phyloP scores from a whole-genome alignment of 2,888 invertebrate species.

The Furcula furcula region DNA sequence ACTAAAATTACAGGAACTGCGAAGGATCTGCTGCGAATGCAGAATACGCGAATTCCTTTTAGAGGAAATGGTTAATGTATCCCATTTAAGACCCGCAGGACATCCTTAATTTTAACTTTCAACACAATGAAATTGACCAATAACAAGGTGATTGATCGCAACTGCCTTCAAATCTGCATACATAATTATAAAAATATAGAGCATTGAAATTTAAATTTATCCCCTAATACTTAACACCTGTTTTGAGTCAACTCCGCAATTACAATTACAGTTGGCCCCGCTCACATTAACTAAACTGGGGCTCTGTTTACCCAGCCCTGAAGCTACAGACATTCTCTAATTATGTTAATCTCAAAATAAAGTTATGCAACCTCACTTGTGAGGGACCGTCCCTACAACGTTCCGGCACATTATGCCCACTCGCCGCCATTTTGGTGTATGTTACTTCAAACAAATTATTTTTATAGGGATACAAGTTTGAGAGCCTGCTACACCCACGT shows the following conservation, averaged over 20 bases:
- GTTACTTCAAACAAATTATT: slow-evolving; percentile 43
- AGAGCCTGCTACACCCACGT: neutral
- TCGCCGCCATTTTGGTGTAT: slow-evolving; percentile 42
- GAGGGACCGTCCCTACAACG: slow-evolving; percentile 53
- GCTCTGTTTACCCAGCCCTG: slow-evolving; percentile 50
- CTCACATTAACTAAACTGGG: slow-evolving; percentile 35
- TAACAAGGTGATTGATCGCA: no score
- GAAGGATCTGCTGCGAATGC: no score
- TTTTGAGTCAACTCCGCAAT: slow-evolving; percentile 45
- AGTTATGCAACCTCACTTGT: slow-evolving; percentile 70
- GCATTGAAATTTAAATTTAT: no score
- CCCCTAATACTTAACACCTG: slow-evolving; percentile 48
- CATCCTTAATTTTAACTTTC: no score
- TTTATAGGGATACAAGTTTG: slow-evolving; percentile 18
- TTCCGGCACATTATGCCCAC: slow-evolving; percentile 49
- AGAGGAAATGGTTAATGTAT: no score
- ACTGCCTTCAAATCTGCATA: no score
- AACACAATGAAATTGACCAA: no score
- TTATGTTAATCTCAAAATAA: slow-evolving; percentile 78
- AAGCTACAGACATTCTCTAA: slow-evolving; percentile 56
- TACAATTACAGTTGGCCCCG: slow-evolving; percentile 37
- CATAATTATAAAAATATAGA: no score
- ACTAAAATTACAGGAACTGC: no score
- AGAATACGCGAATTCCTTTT: no score
- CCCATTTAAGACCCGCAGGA: no score